Conservation (phyloP, 2,888 invertebrate genomes). For the Heliothis peltigera region DNA sequence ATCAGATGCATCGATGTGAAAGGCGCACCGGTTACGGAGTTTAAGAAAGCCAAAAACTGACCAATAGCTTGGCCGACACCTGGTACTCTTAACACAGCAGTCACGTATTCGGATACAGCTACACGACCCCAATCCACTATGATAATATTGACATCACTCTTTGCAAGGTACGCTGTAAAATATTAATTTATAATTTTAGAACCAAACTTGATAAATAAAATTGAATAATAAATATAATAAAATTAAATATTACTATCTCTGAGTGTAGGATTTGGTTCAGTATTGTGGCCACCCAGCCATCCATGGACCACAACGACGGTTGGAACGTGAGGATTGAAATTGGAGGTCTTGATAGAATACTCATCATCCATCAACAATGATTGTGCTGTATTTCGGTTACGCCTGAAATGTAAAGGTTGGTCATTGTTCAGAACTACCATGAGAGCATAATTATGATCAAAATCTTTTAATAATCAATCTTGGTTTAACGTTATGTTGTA, state of each 20-base stretch:
- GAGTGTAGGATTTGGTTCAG: constrained; percentile 69
- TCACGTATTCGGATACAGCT: constrained; percentile 70
- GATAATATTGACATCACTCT: constrained; percentile 79
- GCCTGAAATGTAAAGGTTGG: constrained; percentile 64
- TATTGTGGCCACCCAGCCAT: constrained; percentile 72
- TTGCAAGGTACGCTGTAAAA: constrained; percentile 60
- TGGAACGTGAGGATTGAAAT: constrained; percentile 69
- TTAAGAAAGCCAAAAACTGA: constrained; percentile 78
- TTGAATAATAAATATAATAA: background rate
- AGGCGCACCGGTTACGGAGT: constrained; percentile 70
- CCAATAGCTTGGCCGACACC: constrained; percentile 80
- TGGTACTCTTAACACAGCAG: constrained; percentile 77
- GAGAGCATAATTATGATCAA: too few relatives aligned
- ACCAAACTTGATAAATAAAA: background rate
- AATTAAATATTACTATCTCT: constrained; percentile 66
- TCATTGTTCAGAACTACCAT: too few relatives aligned
- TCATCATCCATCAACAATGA: constrained; percentile 66
- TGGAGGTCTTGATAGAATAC: constrained; percentile 68
- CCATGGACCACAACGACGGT: constrained; percentile 76
- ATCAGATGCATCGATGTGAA: constrained; percentile 79
- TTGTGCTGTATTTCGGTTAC: constrained; percentile 64
- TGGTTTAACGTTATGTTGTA: too few relatives aligned
- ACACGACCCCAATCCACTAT: constrained; percentile 81
- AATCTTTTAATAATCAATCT: too few relatives aligned
- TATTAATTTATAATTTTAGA: background rate